Percentiles rank a stretch among this genome's conserved stretches.
Evolutionary conservation across 2,888 invertebrate species (phyloP).

Genomic region (Chrysolina haemoptera): DNA sequence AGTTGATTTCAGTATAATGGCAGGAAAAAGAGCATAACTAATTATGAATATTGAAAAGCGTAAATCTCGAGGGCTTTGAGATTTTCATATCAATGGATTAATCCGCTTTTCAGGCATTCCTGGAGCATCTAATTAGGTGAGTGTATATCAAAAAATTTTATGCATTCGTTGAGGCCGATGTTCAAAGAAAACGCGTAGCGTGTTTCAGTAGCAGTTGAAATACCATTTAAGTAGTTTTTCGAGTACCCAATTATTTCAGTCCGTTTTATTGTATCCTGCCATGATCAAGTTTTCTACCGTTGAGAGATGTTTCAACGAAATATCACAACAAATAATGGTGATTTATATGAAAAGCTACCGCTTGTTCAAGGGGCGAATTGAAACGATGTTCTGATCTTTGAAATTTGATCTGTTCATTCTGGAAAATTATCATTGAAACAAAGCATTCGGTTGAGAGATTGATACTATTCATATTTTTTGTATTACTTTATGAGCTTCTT

Average conservation of each 20-base stretch:
- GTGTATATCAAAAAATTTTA: slow-evolving; percentile 5
- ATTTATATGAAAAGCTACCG: no score
- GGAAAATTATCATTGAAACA: no score
- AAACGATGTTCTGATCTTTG: no score
- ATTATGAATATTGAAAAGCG: slow-evolving; percentile 18
- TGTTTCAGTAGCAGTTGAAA: background rate
- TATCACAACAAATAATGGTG: background rate
- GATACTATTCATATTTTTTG: no score
- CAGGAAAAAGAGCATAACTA: slow-evolving; percentile 1
- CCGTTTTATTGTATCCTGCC: background rate
- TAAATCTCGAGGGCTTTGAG: background rate
- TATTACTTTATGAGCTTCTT: no score
- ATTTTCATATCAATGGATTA: background rate
- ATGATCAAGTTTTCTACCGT: background rate
- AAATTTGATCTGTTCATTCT: no score
- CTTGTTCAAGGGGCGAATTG: background rate
- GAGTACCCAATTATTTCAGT: slow-evolving; percentile 1
- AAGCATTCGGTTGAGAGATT: no score
- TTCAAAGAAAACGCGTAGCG: background rate
- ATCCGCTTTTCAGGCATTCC: background rate
- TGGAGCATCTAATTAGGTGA: slow-evolving; percentile 13
- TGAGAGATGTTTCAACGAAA: background rate
- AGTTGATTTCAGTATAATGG: slow-evolving; percentile 1
- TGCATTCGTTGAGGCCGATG: background rate
- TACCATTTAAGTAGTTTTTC: background rate